These are phyloP conservation scores for Plutella xylostella DNA, from an alignment of 2,888 invertebrate genomes.

Conservation along the genomic window DNA sequence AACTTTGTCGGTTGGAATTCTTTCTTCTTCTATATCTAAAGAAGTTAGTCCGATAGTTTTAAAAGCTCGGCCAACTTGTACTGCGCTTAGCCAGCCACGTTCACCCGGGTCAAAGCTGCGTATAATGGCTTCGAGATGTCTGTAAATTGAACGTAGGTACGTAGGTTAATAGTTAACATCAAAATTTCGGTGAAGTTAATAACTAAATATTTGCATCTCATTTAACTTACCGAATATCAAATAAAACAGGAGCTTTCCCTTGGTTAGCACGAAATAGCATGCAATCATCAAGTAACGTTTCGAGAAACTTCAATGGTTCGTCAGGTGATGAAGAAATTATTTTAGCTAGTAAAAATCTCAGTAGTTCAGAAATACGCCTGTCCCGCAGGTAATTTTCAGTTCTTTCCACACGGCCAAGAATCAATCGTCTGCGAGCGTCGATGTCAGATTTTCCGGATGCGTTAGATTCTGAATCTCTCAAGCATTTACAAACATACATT, in stretches of 20 bases:
- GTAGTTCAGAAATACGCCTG: conserved; percentile 49
- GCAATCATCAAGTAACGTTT: conserved; percentile 43
- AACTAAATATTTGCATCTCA: no score
- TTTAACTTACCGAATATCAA: conserved; percentile 38
- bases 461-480: conserved; percentile 24
- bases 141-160: conserved; percentile 19
- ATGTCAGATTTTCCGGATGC: conserved; percentile 24
- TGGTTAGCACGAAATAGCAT: conserved; percentile 52
- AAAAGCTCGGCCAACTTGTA: conserved; percentile 45
- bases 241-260: conserved; percentile 46
- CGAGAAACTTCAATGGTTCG: conserved; percentile 34
- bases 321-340: conserved; percentile 31
- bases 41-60: conserved; percentile 38
- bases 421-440: conserved; percentile 32
- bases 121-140: conserved; percentile 46
- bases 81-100: conserved; percentile 47
- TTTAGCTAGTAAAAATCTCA: conserved; percentile 46
- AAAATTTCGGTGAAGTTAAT: no score
- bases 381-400: conserved; percentile 47
- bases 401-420: conserved; percentile 33
- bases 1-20: conserved; percentile 28
- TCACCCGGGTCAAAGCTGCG: conserved; percentile 57
- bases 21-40: conserved; percentile 28
- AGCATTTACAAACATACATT: conserved; percentile 36
- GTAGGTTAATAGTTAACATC: background rate